Conservation (phyloP, 2,113 vertebrate species). For the Centropristis striata region DNA sequence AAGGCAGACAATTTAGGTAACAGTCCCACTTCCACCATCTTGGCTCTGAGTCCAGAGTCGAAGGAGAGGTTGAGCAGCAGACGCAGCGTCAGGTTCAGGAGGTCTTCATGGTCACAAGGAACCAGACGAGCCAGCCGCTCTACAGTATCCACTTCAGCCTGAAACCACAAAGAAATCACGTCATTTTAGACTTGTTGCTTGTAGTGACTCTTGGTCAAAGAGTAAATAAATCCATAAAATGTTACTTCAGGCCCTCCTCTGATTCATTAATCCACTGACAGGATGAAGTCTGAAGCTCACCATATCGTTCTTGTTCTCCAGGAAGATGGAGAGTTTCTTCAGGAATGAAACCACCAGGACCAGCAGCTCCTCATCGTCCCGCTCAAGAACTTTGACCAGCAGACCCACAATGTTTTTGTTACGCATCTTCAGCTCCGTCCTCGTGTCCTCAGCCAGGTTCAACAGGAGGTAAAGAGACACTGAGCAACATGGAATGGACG, state of each 20-base stretch:
- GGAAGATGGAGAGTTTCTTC: constrained; percentile 98
- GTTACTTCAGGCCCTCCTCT: background rate
- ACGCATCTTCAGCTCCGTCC: constrained; percentile 98
- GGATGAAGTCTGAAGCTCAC: constrained; percentile 77
- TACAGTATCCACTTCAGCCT: constrained; percentile 96
- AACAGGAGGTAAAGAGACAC: constrained; percentile 95
- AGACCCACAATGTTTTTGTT: constrained; percentile 98
- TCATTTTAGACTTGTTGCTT: too few relatives aligned
- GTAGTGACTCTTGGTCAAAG: background rate
- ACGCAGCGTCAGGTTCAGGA: constrained; percentile 93
- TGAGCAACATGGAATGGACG: too few relatives aligned
- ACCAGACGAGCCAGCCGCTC: constrained; percentile 93
- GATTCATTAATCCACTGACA: background rate
- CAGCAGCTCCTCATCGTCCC: constrained; percentile 95
- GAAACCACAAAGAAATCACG: constrained; percentile 13
- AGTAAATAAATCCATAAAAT: background rate
- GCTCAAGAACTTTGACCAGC: constrained; percentile 93
- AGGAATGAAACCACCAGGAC: constrained; percentile 96
- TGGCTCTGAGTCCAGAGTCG: constrained; percentile 94
- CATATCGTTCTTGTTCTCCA: constrained; percentile 99
- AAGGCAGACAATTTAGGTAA: constrained; percentile 94
- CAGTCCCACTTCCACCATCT: constrained; percentile 97
- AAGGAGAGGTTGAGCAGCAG: constrained; percentile 97
- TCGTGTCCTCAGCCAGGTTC: constrained; percentile 96
- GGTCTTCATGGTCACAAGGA: constrained; percentile 97